Conservation (phyloP, 2,113 vertebrate genomes). For the Neoarius graeffei region DNA sequence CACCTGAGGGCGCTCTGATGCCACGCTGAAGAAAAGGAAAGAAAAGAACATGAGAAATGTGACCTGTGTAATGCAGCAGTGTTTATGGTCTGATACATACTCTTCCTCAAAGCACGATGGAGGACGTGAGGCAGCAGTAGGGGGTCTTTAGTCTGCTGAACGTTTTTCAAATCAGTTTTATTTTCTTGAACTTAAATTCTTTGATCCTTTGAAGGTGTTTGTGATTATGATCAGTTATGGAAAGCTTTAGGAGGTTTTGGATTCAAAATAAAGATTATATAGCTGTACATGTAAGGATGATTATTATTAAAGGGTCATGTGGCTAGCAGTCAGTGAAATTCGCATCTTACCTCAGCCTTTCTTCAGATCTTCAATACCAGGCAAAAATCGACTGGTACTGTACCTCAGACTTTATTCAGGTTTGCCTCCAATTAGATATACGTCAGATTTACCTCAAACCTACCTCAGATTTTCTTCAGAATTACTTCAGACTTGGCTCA, state of each 20-base stretch:
- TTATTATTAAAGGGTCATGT: not conserved
- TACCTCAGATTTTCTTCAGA: not conserved
- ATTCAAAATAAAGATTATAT: not conserved
- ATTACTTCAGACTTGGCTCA: not conserved
- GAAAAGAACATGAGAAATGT: not conserved
- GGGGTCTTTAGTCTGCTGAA: not conserved
- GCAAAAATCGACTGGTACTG: too few species aligned
- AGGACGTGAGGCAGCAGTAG: too few species aligned
- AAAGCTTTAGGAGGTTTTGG: not conserved
- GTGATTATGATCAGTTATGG: not conserved
- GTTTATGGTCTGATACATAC: not conserved
- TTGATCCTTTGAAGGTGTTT: not conserved
- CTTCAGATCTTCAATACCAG: not conserved
- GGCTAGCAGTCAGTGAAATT: not conserved
- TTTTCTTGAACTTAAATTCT: not conserved
- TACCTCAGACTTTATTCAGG: not conserved
- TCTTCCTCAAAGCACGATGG: not conserved
- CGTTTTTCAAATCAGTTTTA: not conserved
- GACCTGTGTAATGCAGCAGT: too few species aligned
- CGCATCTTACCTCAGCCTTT: not conserved
- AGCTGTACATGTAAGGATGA: not conserved
- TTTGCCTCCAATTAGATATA: not conserved
- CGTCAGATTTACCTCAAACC: not conserved
- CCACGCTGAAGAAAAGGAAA: not conserved
- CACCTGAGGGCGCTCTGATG: constrained; percentile 2